Percentiles rank a stretch among this genome's conserved stretches.
phyloP scores from a whole-genome alignment of 2,113 vertebrate species.

The Colinus virginianus region DNA sequence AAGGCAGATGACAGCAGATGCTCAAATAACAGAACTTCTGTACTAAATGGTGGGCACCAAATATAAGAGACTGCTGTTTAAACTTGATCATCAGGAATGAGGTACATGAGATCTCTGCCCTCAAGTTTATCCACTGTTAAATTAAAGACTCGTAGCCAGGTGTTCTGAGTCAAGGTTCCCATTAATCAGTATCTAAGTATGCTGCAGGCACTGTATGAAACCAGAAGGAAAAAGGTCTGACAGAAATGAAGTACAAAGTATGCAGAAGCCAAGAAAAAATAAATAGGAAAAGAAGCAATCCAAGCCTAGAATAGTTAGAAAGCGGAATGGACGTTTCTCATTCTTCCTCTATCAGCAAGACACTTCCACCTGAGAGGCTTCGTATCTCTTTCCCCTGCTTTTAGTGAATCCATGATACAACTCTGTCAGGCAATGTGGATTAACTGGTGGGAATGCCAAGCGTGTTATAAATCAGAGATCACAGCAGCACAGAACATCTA shows the following conservation, averaged over 20 bases:
- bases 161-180: not conserved
- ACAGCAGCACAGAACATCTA: not conserved
- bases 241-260: not conserved
- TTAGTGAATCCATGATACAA: not conserved
- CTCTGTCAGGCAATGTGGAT: fast-evolving
- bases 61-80: not conserved
- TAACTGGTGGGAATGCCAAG: not conserved
- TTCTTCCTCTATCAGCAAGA: not conserved
- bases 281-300: not conserved
- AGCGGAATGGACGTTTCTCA: not conserved
- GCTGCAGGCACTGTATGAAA: not conserved
- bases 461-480: not conserved
- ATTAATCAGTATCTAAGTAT: constrained; percentile 12
- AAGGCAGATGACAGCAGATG: not conserved
- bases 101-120: not conserved
- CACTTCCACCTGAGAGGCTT: not conserved
- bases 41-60: not conserved
- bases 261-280: not conserved
- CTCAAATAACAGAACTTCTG: not conserved
- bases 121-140: not conserved
- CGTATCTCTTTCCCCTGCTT: not conserved
- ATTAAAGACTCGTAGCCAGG: not conserved
- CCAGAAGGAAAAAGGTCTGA: not conserved
- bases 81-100: not conserved
- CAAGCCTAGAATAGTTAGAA: not conserved